Evolutionary conservation across 2,888 invertebrate genomes (phyloP).

Genomic region (Harpalus rufipes): DNA sequence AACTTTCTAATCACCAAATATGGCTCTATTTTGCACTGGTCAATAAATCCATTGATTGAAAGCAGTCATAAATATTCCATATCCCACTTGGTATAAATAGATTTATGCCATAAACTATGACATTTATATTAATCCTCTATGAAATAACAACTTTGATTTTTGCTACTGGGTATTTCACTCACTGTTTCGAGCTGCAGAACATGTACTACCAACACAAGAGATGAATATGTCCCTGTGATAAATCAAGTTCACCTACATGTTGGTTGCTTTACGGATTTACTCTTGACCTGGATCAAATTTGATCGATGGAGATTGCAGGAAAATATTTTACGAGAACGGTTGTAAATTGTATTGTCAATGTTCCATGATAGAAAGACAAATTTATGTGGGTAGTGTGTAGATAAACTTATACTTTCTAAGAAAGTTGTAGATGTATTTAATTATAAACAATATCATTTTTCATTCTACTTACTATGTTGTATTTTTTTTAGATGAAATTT

Average conservation of each 20-base stretch:
- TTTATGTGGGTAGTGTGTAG: background rate
- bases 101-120: background rate
- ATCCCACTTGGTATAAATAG: background rate
- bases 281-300: slow-evolving; percentile 29
- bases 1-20: slow-evolving; percentile 28
- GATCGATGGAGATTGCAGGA: slow-evolving; percentile 13
- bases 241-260: slow-evolving; percentile 35
- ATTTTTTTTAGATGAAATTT: background rate
- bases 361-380: background rate
- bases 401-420: background rate
- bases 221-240: slow-evolving; percentile 20
- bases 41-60: slow-evolving; percentile 19
- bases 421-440: background rate
- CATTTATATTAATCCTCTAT: background rate
- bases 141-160: background rate
- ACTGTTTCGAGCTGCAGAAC: background rate
- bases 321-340: background rate
- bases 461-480: background rate
- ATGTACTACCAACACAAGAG: slow-evolving; percentile 7
- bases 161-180: background rate
- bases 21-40: background rate
- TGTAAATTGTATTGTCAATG: slow-evolving; percentile 9
- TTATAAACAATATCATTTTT: background rate
- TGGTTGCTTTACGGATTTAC: slow-evolving; percentile 15
- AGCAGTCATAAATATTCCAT: slow-evolving; percentile 11